phyloP scores from a whole-genome alignment of 2,797 vertebrate species.

The Acridotheres tristis region DNA sequence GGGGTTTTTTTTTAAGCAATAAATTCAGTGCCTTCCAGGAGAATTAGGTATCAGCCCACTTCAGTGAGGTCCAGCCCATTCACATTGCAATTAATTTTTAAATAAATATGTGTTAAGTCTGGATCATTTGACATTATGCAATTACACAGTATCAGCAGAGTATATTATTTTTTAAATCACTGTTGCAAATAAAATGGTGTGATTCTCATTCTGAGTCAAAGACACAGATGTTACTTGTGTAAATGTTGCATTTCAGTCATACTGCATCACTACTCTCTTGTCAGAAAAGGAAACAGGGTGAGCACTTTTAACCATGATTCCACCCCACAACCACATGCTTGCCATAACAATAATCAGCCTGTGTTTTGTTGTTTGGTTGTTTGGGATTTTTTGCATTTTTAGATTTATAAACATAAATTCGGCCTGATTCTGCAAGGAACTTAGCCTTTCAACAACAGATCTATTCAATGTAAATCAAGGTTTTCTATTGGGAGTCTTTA shows the following conservation, averaged over 20 bases:
- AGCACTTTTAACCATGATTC: not conserved
- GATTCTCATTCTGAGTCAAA: not conserved
- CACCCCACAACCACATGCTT: not conserved
- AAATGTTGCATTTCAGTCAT: not conserved
- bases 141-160: rapidly evolving
- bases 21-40: not conserved
- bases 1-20: not conserved
- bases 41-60: not conserved
- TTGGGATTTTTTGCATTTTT: not conserved
- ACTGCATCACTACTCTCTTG: not conserved
- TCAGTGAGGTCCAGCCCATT: not conserved
- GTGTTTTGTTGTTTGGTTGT: too few species aligned
- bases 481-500: not conserved
- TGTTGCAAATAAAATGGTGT: not conserved
- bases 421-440: not conserved
- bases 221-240: not conserved
- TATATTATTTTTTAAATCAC: not conserved
- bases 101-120: not conserved
- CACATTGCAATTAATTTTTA: not conserved
- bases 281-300: not conserved
- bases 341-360: rapidly evolving
- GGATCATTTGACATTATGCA: not conserved
- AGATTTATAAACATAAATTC: not conserved
- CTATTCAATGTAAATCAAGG: not conserved
- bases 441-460: not conserved